Conservation (phyloP, 1,140 invertebrate genomes). For the Diprion similis region DNA sequence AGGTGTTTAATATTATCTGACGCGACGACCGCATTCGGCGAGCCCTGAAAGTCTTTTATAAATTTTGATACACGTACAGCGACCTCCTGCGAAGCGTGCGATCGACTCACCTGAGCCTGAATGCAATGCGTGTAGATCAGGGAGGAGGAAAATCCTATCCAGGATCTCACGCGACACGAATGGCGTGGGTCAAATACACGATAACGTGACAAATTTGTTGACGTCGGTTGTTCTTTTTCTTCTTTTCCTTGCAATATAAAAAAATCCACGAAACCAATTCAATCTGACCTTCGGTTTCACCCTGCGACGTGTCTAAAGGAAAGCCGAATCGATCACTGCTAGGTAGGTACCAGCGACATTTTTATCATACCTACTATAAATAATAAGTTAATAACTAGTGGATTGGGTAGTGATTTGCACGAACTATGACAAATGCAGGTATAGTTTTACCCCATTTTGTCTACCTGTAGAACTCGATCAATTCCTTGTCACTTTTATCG, state of each 20-base stretch:
- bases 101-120: neutral
- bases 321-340: constrained; percentile 3
- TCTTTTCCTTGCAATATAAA: constrained; percentile 17
- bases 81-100: neutral
- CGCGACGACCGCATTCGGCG: neutral
- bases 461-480: neutral
- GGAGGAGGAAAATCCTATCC: neutral
- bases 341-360: neutral
- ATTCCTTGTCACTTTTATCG: neutral
- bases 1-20: constrained; percentile 3
- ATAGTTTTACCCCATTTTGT: neutral
- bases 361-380: neutral
- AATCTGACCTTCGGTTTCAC: constrained; percentile 12
- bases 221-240: constrained; percentile 11
- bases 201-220: neutral
- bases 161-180: neutral
- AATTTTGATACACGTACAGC: neutral
- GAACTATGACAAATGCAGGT: neutral
- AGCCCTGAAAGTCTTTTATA: neutral
- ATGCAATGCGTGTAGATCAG: neutral
- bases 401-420: neutral
- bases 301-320: constrained; percentile 28
- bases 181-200: constrained; percentile 1
- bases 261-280: constrained; percentile 37
- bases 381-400: neutral